Evolutionary conservation across 2,797 vertebrate genomes (phyloP).

Genomic region (Knipowitschia caucasica): DNA sequence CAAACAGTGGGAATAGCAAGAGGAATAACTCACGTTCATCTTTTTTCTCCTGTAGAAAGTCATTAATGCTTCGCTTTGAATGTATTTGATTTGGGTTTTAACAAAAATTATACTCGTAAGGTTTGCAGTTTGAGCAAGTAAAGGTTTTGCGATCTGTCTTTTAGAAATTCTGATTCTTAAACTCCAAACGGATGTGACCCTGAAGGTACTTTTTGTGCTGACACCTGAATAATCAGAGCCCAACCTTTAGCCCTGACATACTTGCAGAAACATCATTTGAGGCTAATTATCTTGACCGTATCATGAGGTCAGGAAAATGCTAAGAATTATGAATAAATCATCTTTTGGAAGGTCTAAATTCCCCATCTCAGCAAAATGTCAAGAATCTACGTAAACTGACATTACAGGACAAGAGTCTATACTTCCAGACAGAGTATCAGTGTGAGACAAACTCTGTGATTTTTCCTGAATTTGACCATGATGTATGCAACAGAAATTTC

Average conservation of each 20-base stretch:
- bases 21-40: background rate
- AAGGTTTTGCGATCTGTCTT: background rate
- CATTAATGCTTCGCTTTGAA: background rate
- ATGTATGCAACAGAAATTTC: too few species aligned
- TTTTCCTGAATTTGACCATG: too few species aligned
- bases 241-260: background rate
- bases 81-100: background rate
- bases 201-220: conserved; percentile 1
- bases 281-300: background rate
- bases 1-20: background rate
- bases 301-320: conserved; percentile 1
- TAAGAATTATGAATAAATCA: conserved; percentile 2
- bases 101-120: background rate
- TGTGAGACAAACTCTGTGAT: background rate
- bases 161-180: background rate
- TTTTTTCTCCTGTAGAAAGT: background rate
- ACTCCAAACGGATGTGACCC: background rate
- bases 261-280: background rate
- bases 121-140: background rate
- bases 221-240: background rate
- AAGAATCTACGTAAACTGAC: background rate
- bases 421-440: background rate
- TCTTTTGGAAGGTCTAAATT: background rate
- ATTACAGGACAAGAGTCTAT: background rate
- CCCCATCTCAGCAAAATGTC: background rate